Percentiles rank a stretch among this genome's conserved stretches.
phyloP scores from a whole-genome alignment of 2,797 vertebrate genomes.

The Tenualosa thibaudeaui region DNA sequence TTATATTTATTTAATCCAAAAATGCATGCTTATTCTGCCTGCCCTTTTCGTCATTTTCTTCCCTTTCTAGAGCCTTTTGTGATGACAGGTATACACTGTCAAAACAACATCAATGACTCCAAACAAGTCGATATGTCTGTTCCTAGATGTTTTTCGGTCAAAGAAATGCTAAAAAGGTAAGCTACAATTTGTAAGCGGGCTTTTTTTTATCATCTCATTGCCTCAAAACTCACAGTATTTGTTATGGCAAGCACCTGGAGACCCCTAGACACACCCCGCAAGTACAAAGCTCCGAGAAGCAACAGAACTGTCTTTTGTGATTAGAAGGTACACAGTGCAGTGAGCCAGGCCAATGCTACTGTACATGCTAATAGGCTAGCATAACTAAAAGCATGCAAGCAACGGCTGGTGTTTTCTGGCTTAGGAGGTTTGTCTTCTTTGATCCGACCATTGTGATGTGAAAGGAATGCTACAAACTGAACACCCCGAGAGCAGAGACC shows the following conservation, averaged over 20 bases:
- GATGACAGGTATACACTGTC: conserved; percentile 34
- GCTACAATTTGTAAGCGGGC: background rate
- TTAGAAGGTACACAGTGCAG: background rate
- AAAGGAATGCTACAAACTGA: background rate
- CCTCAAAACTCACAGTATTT: background rate
- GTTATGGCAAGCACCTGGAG: background rate
- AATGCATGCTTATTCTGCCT: conserved; percentile 41
- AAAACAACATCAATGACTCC: conserved; percentile 35
- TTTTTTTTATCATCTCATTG: background rate
- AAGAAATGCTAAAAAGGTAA: background rate
- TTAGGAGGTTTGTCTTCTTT: background rate
- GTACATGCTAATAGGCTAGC: background rate
- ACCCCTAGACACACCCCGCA: background rate
- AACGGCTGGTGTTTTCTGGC: background rate
- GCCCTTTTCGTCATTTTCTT: conserved; percentile 51
- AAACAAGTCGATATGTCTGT: conserved; percentile 39
- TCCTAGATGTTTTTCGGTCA: conserved; percentile 12
- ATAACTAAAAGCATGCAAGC: background rate
- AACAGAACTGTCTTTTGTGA: background rate
- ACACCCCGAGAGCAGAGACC: background rate
- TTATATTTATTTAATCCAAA: conserved; percentile 34
- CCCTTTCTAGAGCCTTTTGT: conserved; percentile 27
- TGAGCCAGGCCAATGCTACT: background rate
- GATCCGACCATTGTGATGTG: background rate
- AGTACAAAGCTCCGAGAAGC: background rate